Evolutionary conservation across 2,888 invertebrate species (phyloP), one percentile per base, ranked within the genome.

Genomic region (Stenotaenia linearis): DNA sequence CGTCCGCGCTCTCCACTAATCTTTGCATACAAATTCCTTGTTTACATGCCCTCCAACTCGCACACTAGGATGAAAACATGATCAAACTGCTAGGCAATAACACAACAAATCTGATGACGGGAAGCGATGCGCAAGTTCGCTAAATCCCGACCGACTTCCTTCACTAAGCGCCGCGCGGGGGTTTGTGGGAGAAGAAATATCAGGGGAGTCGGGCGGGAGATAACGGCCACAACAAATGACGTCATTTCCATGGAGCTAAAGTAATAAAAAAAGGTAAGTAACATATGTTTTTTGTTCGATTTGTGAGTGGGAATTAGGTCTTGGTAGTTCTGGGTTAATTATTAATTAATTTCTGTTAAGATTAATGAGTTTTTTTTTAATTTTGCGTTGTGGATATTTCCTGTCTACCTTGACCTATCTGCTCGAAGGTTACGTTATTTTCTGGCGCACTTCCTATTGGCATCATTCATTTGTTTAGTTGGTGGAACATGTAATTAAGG

Each of bases 1-100:
- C 87, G 86, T 88, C 87, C 85, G 87, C 86, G 86, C 87, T 87
- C 83, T 85, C 85, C 81, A 85, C 86, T 82, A 87, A 84, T 86
- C 85, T 86, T 87, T 87, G 87, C 87, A 87, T 87, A 79, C 80
- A 79, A 79, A 77, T 21, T 9, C 37, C 25, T 21, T 75, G 75
- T 75, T 75, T 30, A 75, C 75, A 75, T 75, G 23, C 23, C 75
- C 75, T 75, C 35, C 75, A 75, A 25, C 56, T 56, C 56, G 56
- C 56, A 40, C 40, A 40, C 40, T 40, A 40, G 40, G 15, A 40
- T 40, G 40, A 40, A 40, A 40, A 40, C 40, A 40, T 40, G 56
- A 21, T 56, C 6, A 12, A 23, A 56, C 12, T 45, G 32, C 9
- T 32, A n/a, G n/a, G n/a, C n/a, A n/a, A n/a, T n/a, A n/a, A n/a